phyloP scores from a whole-genome alignment of 92 coral and sea anemone species.

The Chrysogorgia sp. region DNA sequence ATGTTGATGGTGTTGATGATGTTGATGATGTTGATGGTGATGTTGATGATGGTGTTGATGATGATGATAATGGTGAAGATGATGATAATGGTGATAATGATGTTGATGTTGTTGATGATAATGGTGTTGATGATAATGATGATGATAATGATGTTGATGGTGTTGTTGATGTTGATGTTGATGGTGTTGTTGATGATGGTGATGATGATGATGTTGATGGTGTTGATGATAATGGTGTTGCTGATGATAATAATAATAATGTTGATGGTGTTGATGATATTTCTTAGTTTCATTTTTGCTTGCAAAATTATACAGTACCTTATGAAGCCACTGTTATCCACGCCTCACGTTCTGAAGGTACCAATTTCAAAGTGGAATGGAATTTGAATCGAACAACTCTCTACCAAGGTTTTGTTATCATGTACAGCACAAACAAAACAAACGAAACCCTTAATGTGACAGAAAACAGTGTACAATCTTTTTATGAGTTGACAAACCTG shows the following conservation, averaged over 20 bases:
- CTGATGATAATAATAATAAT: background rate
- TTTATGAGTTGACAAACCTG: background rate
- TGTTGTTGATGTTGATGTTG: no score
- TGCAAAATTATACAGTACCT: background rate
- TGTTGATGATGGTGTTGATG: no score
- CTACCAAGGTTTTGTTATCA: conserved; percentile 25
- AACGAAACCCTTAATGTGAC: conserved; percentile 29
- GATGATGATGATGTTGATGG: background rate
- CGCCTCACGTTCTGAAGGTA: conserved; percentile 1
- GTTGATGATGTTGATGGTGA: no score
- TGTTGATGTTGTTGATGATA: no score
- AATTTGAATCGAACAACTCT: background rate
- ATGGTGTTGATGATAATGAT: no score
- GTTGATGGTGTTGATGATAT: background rate
- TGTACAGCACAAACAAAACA: conserved; percentile 5
- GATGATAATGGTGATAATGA: no score
- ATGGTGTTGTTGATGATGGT: background rate
- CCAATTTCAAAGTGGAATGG: conserved; percentile 10
- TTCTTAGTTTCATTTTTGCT: background rate
- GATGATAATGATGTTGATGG: no score
- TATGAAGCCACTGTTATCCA: background rate
- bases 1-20: no score
- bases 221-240: no score
- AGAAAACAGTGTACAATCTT: background rate
- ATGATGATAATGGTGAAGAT: no score